Conservation (phyloP, 2,113 vertebrate genomes). For the Protomyctophum bolini region DNA sequence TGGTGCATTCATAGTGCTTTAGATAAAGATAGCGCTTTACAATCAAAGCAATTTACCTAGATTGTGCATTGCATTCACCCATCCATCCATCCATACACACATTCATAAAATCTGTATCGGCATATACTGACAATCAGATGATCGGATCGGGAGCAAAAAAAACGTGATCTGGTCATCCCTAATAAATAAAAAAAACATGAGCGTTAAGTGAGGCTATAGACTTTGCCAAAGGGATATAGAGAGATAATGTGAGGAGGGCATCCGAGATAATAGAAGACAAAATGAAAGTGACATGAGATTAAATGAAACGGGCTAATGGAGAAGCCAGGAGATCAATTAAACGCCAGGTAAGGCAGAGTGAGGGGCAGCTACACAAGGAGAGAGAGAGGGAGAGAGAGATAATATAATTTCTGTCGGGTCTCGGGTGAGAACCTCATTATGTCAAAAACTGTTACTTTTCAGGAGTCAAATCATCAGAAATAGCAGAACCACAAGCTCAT, state of each 20-base stretch:
- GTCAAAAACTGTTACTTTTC: no score
- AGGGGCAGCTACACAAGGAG: not conserved
- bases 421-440: no score
- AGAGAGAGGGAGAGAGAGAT: not conserved
- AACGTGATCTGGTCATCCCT: no score
- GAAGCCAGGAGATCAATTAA: no score
- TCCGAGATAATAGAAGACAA: conserved; percentile 9
- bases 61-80: not conserved
- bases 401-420: no score
- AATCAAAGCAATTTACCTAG: not conserved
- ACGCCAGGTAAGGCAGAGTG: conserved; percentile 7
- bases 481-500: no score
- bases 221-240: no score
- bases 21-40: not conserved
- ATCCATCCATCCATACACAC: not conserved
- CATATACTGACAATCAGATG: no score
- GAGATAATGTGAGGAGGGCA: conserved; percentile 6
- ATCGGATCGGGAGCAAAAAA: no score
- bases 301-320: not conserved
- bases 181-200: conserved; percentile 1
- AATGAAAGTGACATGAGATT: conserved; percentile 45
- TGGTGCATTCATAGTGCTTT: no score
- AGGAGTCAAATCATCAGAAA: no score
- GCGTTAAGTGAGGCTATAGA: conserved; percentile 1
- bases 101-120: not conserved